Percentiles rank a stretch among this genome's conserved stretches.
Evolutionary conservation across 2,113 vertebrate genomes (phyloP).

Genomic region (Crotophaga sulcirostris): DNA sequence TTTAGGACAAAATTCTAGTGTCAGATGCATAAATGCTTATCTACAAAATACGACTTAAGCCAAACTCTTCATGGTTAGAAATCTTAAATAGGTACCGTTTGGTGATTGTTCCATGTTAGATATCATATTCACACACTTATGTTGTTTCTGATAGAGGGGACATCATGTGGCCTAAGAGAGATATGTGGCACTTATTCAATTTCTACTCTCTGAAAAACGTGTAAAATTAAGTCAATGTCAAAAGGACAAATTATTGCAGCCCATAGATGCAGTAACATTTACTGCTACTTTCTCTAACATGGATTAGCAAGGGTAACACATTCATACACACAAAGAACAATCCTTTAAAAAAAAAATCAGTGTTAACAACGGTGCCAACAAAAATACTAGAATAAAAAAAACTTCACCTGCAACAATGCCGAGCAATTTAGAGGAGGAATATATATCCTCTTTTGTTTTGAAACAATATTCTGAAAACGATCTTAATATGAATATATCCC

Average conservation of each 20-base stretch:
- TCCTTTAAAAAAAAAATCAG: not conserved
- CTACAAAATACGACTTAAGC: not conserved
- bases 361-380: not conserved
- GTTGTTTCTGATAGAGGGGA: not conserved
- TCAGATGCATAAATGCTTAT: not conserved
- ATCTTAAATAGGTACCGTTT: not conserved
- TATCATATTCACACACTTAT: not conserved
- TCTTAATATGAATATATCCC: not conserved
- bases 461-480: not conserved
- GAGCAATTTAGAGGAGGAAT: not conserved
- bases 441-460: not conserved
- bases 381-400: not conserved
- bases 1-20: not conserved
- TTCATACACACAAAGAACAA: not conserved
- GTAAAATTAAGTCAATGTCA: slow-evolving; percentile 17
- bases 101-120: not conserved
- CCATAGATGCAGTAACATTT: not conserved
- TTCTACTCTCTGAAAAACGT: not conserved
- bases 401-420: not conserved
- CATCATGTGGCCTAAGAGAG: not conserved
- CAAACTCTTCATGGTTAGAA: not conserved
- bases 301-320: not conserved
- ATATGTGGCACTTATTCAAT: not conserved
- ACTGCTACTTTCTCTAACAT: not conserved
- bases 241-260: not conserved